Evolutionary conservation across 2,888 invertebrate species (phyloP).

Genomic region (Cheilosia grossa): DNA sequence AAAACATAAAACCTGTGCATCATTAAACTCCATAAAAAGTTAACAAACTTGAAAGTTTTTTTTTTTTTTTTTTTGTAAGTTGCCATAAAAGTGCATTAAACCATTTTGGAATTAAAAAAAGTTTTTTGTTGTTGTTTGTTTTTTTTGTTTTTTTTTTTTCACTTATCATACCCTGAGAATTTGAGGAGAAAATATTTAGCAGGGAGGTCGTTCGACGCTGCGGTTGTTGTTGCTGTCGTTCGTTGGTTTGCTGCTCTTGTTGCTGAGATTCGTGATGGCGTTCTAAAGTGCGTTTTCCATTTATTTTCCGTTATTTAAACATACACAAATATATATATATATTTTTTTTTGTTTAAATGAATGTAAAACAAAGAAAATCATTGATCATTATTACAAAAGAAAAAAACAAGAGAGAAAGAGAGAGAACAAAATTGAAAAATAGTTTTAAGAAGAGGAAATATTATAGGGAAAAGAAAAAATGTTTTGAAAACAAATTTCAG

Average conservation of each 20-base stretch:
- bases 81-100: conserved; percentile 66
- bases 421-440: conserved; percentile 44
- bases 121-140: conserved; percentile 43
- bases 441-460: conserved; percentile 29
- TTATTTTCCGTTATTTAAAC: conserved; percentile 47
- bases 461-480: neutral
- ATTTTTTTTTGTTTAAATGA: conserved; percentile 60
- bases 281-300: conserved; percentile 70
- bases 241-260: conserved; percentile 77
- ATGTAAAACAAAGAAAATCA: conserved; percentile 69
- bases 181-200: conserved; percentile 97
- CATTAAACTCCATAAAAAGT: conserved; percentile 68
- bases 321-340: conserved; percentile 51
- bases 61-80: conserved; percentile 55
- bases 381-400: conserved; percentile 70
- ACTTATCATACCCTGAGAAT: conserved; percentile 91
- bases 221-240: conserved; percentile 77
- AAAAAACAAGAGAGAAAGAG: conserved; percentile 33
- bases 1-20: conserved; percentile 42
- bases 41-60: conserved; percentile 50
- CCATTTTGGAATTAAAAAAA: conserved; percentile 61
- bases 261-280: conserved; percentile 78
- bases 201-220: conserved; percentile 95
- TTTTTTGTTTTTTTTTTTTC: conserved; percentile 65
- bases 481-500: conserved; percentile 15